Evolutionary conservation across 92 coral and sea anemone genomes (phyloP).

Genomic region (Epizoanthus scotinus): DNA sequence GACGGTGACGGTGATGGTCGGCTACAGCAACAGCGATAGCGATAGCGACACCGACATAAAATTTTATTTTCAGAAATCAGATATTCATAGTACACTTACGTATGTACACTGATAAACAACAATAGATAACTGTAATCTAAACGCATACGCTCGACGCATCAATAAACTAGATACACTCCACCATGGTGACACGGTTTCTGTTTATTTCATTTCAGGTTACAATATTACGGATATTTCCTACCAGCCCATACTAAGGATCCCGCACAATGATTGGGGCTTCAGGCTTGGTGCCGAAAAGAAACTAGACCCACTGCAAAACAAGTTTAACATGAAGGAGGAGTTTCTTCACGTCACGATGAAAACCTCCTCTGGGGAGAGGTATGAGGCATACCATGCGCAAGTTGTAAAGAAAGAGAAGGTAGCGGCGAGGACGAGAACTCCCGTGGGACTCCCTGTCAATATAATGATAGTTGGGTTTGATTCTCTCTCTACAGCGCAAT

Average conservation of each 20-base stretch:
- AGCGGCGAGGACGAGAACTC: constrained; percentile 18
- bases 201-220: constrained; percentile 10
- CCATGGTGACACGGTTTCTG: too few relatives aligned
- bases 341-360: constrained; percentile 74
- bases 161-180: too few relatives aligned
- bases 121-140: too few relatives aligned
- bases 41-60: too few relatives aligned
- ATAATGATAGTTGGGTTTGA: constrained; percentile 90
- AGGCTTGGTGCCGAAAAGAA: constrained; percentile 32
- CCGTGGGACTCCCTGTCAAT: constrained; percentile 72
- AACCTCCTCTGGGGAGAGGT: constrained; percentile 54
- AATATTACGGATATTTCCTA: constrained; percentile 38
- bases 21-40: too few relatives aligned
- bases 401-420: constrained; percentile 71
- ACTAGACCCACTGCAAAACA: constrained; percentile 13
- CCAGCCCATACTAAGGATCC: constrained; percentile 50
- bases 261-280: constrained; percentile 75
- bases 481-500: constrained; percentile 53
- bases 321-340: constrained; percentile 63
- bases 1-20: too few relatives aligned
- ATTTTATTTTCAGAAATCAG: too few relatives aligned
- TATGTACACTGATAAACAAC: too few relatives aligned
- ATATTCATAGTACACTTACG: too few relatives aligned
- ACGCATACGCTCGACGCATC: too few relatives aligned
- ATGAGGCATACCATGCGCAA: constrained; percentile 86